phyloP scores from a whole-genome alignment of 2,797 vertebrate genomes.

The Oreonectes daqikongensis region DNA sequence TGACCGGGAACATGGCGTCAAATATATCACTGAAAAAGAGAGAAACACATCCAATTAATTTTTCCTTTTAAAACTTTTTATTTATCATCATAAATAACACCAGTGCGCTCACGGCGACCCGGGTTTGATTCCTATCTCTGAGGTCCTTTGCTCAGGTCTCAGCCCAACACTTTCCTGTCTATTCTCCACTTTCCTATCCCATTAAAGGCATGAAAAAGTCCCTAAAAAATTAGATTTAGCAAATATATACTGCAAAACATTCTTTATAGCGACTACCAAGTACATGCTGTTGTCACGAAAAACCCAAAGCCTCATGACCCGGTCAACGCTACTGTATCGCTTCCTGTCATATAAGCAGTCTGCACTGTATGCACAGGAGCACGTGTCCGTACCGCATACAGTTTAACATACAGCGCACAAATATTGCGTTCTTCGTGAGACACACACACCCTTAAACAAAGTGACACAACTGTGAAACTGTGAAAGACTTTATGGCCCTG shows the following conservation, averaged over 20 bases:
- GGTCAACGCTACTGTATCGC: not conserved
- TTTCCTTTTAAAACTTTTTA: not conserved
- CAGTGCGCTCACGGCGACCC: too few relatives aligned
- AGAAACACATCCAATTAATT: conserved; percentile 3
- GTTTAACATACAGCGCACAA: not conserved
- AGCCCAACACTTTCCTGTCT: too few relatives aligned
- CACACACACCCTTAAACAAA: conserved; percentile 26
- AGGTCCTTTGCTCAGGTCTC: too few relatives aligned
- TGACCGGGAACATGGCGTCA: conserved; percentile 97
- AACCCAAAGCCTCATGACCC: conserved; percentile 36
- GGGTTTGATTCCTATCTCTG: too few relatives aligned
- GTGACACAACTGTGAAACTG: conserved; percentile 5
- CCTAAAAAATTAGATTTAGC: too few relatives aligned
- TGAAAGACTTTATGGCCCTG: conserved; percentile 30
- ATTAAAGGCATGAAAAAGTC: too few relatives aligned
- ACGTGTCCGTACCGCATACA: not conserved
- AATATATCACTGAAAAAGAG: conserved; percentile 88
- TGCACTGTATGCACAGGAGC: not conserved
- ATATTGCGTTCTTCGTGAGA: not conserved
- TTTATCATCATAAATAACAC: too few relatives aligned
- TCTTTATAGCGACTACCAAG: not conserved
- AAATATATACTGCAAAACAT: too few relatives aligned
- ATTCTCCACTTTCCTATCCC: too few relatives aligned
- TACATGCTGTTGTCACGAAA: conserved; percentile 7
- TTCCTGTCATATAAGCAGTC: conserved; percentile 2